Conservation (phyloP, 64 coral and sea anemone genomes). For the Trachythela sp. region DNA sequence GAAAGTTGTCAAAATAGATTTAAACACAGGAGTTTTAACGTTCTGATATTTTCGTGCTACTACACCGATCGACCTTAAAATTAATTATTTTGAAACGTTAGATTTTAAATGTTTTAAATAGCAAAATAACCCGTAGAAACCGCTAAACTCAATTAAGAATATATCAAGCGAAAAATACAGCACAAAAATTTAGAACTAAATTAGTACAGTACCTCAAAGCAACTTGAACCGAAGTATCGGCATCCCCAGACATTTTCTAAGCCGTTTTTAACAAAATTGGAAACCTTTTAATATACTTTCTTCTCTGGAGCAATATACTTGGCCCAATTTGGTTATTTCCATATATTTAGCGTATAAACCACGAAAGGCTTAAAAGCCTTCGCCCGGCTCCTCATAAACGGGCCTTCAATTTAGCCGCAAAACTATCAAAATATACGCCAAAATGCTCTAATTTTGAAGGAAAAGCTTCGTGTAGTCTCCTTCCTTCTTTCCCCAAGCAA, state of each 20-base stretch:
- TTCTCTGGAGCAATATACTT: background rate
- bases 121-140: no score
- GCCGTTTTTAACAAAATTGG: background rate
- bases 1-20: no score
- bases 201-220: conserved; percentile 54
- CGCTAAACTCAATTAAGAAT: no score
- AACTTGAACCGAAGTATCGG: conserved; percentile 86
- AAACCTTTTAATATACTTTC: background rate
- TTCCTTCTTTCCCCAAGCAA: background rate
- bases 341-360: background rate
- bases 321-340: background rate
- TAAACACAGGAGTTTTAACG: no score
- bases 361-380: background rate
- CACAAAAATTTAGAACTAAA: background rate
- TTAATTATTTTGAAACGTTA: no score
- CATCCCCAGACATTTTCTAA: conserved; percentile 26
- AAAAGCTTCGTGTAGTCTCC: background rate
- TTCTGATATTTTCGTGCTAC: no score
- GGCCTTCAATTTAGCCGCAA: background rate
- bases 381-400: background rate
- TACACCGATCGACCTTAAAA: no score
- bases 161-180: background rate
- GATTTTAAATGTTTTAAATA: no score
- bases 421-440: background rate
- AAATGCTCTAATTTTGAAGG: background rate